Conservation (phyloP, 35 echinoderm and acorn worm genomes). For the Lytechinus pictus region DNA sequence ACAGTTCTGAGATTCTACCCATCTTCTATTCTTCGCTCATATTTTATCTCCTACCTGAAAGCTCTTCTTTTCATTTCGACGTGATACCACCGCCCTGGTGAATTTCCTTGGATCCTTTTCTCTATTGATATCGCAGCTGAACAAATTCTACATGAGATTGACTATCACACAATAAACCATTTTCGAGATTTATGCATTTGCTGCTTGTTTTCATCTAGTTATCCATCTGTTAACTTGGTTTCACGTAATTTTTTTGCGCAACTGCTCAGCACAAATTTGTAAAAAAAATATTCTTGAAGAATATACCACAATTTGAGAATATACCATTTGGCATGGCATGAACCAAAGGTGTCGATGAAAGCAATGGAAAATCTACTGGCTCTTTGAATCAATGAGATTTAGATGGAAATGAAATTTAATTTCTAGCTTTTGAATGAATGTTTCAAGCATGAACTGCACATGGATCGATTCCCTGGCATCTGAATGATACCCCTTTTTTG, state of each 20-base stretch:
- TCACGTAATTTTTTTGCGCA: no score
- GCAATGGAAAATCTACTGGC: no score
- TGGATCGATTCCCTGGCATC: neutral
- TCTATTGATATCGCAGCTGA: neutral
- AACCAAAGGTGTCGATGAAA: neutral
- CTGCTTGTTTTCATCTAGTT: no score
- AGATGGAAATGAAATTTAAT: no score
- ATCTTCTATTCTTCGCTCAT: neutral
- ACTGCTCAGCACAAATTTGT: neutral
- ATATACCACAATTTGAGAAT: neutral
- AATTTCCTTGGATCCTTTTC: neutral
- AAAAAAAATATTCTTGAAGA: neutral
- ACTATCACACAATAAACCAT: neutral
- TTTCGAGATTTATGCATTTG: neutral
- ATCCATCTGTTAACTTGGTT: no score
- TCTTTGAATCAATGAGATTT: no score
- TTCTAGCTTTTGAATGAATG: no score
- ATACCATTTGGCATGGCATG: neutral
- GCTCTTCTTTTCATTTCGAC: neutral
- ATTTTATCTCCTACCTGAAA: neutral
- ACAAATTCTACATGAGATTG: neutral
- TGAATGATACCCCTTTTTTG: neutral
- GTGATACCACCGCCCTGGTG: neutral
- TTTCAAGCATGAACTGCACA: neutral
- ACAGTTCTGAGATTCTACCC: neutral